phyloP scores from a whole-genome alignment of 2,797 vertebrate species.

The Myoxocephalus aenaeus region DNA sequence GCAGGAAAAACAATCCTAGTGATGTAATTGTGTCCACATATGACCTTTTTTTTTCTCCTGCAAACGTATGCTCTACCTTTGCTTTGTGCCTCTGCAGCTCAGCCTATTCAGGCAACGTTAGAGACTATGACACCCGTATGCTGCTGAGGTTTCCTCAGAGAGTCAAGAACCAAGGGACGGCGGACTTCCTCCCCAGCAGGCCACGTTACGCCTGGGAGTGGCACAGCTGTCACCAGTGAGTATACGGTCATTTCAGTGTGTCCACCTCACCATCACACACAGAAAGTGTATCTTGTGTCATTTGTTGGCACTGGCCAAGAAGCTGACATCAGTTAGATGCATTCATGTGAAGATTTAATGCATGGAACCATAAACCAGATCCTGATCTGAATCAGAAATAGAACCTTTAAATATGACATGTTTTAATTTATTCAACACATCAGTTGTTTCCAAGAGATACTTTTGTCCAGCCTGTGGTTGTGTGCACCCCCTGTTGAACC shows the following conservation, averaged over 20 bases:
- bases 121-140: slow-evolving; percentile 96
- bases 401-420: background rate
- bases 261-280: slow-evolving; percentile 34
- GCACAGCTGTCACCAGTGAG: slow-evolving; percentile 99
- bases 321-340: slow-evolving; percentile 14
- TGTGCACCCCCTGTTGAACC: slow-evolving; percentile 57
- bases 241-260: slow-evolving; percentile 56
- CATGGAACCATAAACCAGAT: background rate
- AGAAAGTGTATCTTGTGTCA: background rate
- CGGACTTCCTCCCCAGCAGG: slow-evolving; percentile 95
- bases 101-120: slow-evolving; percentile 87
- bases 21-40: slow-evolving; percentile 41
- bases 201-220: slow-evolving; percentile 99
- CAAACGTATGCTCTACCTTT: slow-evolving; percentile 16
- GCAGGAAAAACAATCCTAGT: slow-evolving; percentile 51
- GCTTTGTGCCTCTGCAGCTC: slow-evolving; percentile 81
- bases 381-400: background rate
- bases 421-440: background rate
- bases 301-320: slow-evolving; percentile 1
- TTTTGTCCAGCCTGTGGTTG: slow-evolving; percentile 27
- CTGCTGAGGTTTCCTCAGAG: slow-evolving; percentile 96
- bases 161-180: slow-evolving; percentile 98
- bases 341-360: background rate
- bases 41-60: background rate
- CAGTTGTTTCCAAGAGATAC: background rate